phyloP scores from a whole-genome alignment of 2,888 invertebrate species.

The Amblyjoppa fuscipennis region DNA sequence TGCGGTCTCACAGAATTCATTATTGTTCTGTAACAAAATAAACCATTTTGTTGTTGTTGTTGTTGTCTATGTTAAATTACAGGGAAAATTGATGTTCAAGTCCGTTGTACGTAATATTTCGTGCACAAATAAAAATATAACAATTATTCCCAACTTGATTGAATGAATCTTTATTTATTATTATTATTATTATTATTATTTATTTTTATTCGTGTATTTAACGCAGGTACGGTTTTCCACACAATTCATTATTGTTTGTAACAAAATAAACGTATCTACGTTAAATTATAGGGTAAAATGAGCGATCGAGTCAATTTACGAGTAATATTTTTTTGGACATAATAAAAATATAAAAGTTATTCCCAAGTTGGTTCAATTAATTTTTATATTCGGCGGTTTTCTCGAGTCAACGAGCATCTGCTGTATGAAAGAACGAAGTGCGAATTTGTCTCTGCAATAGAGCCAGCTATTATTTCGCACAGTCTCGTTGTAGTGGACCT shows the following conservation, averaged over 20 bases:
- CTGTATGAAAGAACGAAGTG: no score
- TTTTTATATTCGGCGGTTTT: no score
- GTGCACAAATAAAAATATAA: no score
- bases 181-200: no score
- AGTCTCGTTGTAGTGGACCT: not conserved
- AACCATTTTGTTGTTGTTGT: not conserved
- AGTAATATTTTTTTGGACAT: no score
- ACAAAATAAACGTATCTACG: conserved; percentile 42
- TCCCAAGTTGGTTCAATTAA: not conserved
- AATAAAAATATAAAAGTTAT: no score
- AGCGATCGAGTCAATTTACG: conserved; percentile 16
- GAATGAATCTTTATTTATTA: not conserved
- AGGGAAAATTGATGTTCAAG: conserved; percentile 31
- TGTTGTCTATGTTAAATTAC: conserved; percentile 43
- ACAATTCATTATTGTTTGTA: conserved; percentile 57
- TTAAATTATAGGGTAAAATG: conserved; percentile 51
- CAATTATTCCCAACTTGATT: no score
- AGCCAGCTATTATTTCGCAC: not conserved
- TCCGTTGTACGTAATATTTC: not conserved
- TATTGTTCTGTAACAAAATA: conserved; percentile 59
- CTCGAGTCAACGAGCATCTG: no score
- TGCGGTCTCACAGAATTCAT: conserved; percentile 51
- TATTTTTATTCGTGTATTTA: conserved; percentile 11
- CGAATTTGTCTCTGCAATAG: not conserved
- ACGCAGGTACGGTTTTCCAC: conserved; percentile 52